Percentiles rank a stretch among this genome's conserved stretches.
These are phyloP conservation scores for Parnassius apollo DNA, from an alignment of 2,888 invertebrate species.

Conservation along the genomic window DNA sequence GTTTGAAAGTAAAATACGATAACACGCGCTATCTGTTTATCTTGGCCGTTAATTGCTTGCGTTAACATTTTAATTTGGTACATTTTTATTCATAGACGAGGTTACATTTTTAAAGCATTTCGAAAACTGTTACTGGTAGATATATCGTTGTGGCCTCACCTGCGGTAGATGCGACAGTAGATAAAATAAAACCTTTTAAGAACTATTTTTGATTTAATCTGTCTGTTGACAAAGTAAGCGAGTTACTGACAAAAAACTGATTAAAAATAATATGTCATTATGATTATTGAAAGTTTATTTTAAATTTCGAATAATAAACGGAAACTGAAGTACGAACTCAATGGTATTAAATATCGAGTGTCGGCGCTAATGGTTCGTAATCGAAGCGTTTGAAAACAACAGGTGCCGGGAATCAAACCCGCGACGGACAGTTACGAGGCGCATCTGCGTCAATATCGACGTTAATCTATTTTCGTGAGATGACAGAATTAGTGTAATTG, in stretches of 20 bases:
- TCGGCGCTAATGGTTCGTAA: constrained; percentile 70
- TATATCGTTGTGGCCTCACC: constrained; percentile 9
- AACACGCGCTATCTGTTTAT: constrained; percentile 42
- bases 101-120: constrained; percentile 5
- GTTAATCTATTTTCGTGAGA: constrained; percentile 46
- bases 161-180: constrained; percentile 15
- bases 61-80: constrained; percentile 29
- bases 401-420: constrained; percentile 76
- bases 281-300: constrained; percentile 1
- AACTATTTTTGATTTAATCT: constrained; percentile 1
- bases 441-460: constrained; percentile 61
- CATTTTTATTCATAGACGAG: constrained; percentile 23
- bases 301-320: constrained; percentile 3
- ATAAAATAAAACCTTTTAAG: constrained; percentile 3
- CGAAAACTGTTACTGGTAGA: constrained; percentile 5
- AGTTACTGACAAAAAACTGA: too few relatives aligned
- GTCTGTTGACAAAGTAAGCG: neutral
- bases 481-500: constrained; percentile 6
- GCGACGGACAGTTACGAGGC: constrained; percentile 57
- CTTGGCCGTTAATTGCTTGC: constrained; percentile 30
- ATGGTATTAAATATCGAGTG: constrained; percentile 67
- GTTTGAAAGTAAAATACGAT: constrained; percentile 55
- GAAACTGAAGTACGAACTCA: constrained; percentile 28
- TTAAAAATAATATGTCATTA: neutral
- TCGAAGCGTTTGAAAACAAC: constrained; percentile 74